phyloP scores from a whole-genome alignment of 1,140 invertebrate genomes.

The Tetramorium simillimum region DNA sequence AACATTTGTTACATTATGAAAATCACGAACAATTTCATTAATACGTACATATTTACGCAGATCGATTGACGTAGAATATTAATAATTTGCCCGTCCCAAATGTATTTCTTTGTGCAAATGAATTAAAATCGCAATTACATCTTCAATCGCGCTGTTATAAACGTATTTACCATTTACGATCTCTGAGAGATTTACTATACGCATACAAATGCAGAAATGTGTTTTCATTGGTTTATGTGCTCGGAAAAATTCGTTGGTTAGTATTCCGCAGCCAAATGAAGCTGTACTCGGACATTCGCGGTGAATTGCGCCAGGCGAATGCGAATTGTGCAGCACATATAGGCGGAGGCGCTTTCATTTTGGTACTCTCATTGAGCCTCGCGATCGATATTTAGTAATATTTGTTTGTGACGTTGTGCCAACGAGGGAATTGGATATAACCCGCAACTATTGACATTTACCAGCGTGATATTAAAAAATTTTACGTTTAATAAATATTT shows the following conservation, averaged over 20 bases:
- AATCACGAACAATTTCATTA: slow-evolving; percentile 1
- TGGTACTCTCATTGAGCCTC: slow-evolving; percentile 21
- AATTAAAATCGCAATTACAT: slow-evolving; percentile 37
- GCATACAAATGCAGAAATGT: background rate
- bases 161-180: background rate
- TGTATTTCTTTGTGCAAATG: background rate
- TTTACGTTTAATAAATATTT: slow-evolving; percentile 22
- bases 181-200: background rate
- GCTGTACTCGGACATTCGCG: slow-evolving; percentile 1
- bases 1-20: background rate
- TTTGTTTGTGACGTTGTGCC: slow-evolving; percentile 23
- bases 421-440: background rate
- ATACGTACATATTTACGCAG: background rate
- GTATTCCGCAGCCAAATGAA: slow-evolving; percentile 35
- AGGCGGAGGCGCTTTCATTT: slow-evolving; percentile 22
- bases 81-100: background rate
- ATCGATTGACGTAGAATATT: background rate
- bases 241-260: slow-evolving; percentile 23
- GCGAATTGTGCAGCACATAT: slow-evolving; percentile 15
- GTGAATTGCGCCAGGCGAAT: background rate
- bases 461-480: slow-evolving; percentile 3
- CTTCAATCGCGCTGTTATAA: background rate
- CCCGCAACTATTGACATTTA: slow-evolving; percentile 28
- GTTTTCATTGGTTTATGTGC: background rate
- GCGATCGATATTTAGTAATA: slow-evolving; percentile 57